Conservation (phyloP, 1,140 invertebrate genomes). For the Drosophila rufa region DNA sequence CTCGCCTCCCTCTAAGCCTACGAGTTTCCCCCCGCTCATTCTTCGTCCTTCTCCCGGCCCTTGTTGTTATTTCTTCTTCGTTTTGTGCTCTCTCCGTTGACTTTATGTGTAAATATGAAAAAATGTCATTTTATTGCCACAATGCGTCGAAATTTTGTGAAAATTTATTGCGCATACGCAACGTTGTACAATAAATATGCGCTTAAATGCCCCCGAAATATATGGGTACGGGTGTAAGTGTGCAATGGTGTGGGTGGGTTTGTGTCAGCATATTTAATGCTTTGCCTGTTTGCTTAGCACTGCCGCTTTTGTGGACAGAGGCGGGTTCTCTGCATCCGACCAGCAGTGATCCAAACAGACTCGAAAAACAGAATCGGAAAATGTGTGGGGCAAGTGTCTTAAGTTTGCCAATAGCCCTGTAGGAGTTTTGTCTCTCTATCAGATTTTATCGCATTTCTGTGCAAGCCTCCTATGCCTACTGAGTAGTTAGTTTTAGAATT, state of each 20-base stretch:
- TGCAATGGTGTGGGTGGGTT: constrained; percentile 8
- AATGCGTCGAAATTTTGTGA: constrained; percentile 81
- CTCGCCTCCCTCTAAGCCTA: constrained; percentile 17
- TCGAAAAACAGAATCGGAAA: constrained; percentile 26
- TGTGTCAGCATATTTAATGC: constrained; percentile 26
- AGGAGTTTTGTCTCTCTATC: not conserved
- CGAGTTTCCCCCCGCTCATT: not conserved
- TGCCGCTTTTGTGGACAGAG: constrained; percentile 61
- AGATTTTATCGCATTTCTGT: not conserved
- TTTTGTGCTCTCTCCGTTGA: constrained; percentile 52
- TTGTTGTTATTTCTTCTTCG: constrained; percentile 2
- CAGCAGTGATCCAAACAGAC: constrained; percentile 51
- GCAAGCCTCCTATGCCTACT: not conserved
- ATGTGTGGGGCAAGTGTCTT: constrained; percentile 1
- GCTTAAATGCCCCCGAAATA: constrained; percentile 68
- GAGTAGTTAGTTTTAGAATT: not conserved
- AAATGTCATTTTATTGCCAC: constrained; percentile 83
- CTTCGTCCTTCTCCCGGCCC: not conserved
- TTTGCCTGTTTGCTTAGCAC: constrained; percentile 65
- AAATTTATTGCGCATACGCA: constrained; percentile 82
- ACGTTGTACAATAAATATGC: constrained; percentile 79
- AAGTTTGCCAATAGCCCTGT: not conserved
- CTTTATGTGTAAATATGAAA: constrained; percentile 84
- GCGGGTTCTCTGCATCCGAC: constrained; percentile 29
- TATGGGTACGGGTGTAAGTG: constrained; percentile 4